Percentiles rank a stretch among this genome's conserved stretches.
These are phyloP conservation scores for Cassiopea xamachana DNA, from an alignment of 30 jellyfish, hydroid and myxozoan species.

Conservation along the genomic window DNA sequence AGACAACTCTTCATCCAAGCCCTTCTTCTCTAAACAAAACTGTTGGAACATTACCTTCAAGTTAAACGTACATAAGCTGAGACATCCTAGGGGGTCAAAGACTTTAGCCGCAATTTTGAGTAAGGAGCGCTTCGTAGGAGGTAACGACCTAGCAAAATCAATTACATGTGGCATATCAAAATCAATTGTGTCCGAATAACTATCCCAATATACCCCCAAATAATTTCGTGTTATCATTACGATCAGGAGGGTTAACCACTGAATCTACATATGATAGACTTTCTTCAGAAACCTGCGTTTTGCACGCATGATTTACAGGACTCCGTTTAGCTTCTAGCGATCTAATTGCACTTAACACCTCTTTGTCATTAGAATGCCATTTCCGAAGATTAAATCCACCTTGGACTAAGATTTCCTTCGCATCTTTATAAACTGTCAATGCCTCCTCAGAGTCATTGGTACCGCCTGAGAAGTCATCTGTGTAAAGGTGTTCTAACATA, in stretches of 20 bases:
- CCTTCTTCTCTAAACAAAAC: conserved; percentile 63
- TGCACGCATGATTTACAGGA: not conserved
- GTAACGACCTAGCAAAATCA: conserved; percentile 47
- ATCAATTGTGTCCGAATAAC: conserved; percentile 41
- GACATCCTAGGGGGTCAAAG: conserved; percentile 85
- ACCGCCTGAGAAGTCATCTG: conserved; percentile 37
- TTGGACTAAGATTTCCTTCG: conserved; percentile 22
- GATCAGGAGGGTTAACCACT: not conserved
- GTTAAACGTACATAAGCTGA: conserved; percentile 41
- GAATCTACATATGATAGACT: not conserved
- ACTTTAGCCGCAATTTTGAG: conserved; percentile 75
- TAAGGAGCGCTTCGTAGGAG: conserved; percentile 55
- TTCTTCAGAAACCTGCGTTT: not conserved
- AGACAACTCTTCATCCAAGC: conserved; percentile 67
- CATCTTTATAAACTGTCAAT: conserved; percentile 28
- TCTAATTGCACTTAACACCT: not conserved
- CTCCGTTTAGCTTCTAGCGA: not conserved
- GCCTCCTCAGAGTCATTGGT: conserved; percentile 29
- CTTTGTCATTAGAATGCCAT: conserved; percentile 43
- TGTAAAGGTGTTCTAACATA: not conserved
- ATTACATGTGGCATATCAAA: conserved; percentile 30
- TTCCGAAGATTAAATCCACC: conserved; percentile 68
- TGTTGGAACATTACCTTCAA: conserved; percentile 67
- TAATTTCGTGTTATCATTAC: not conserved
- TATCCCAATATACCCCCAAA: conserved; percentile 69